Base-by-base conservation (phyloP, 2,888 invertebrate species). In the Drosophila mercatorum region DNA sequence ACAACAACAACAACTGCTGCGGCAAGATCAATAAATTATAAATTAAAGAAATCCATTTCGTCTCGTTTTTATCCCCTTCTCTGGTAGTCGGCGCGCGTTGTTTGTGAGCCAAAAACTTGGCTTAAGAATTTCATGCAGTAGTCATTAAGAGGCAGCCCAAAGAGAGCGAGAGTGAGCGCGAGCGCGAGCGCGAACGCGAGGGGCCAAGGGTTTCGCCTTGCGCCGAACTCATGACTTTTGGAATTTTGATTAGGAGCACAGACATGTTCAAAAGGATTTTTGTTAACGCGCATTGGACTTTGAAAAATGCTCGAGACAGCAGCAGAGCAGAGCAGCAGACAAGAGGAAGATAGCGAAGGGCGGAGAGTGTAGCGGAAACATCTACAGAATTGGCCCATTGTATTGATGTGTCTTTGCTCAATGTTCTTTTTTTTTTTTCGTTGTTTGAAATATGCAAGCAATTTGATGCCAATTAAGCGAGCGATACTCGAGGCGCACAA, bases 171-270 rank as follows among this genome's bases (percentile, higher is more conserved):
- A n/a, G 28, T 12, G 31, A 38, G 46, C 6, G 31, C 8, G 47
- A 17, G 17, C 0, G 40, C 46, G n/a, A 26, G 38, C 14, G 28
- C 10, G 31, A 38, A 41, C 6, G 31, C 8, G 57, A 49, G 59
- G 68, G 59, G 71, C 72, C 69, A 64, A 77, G 76, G 73, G 47
- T 38, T 31, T 31, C 14, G 59, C 49, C 59, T 59, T 59, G 73
- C 52, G 66, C 68, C 68, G 41, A 43, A 69, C 78, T 90, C 88
- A 86, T 86, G 86, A 89, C 86, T 86, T 89, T 89, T 88, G 86
- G 86, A 86, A 86, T 86, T 86, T 86, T 86, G 86, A 86, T 86
- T 86, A 86, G 86, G 90, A 86, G 87, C 90, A 89, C 83, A 85
- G 83, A 83, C 86, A 86, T 86, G 86, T 86, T 85, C 90, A 88